These are phyloP conservation scores for Drosophila nebulosa DNA, from an alignment of 1,140 invertebrate genomes.

Conservation along the genomic window DNA sequence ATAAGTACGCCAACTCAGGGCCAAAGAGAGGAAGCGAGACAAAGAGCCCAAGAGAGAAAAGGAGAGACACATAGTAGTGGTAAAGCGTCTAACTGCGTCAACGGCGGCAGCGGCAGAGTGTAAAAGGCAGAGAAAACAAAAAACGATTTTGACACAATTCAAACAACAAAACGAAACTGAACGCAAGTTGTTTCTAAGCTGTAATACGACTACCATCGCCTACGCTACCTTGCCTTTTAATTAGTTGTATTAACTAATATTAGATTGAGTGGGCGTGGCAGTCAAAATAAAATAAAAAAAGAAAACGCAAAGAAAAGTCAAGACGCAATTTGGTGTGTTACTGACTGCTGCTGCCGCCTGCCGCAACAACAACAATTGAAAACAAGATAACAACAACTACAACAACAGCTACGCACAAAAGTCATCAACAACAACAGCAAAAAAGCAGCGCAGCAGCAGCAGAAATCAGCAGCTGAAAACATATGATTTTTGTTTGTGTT, in stretches of 20 bases:
- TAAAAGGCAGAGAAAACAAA: slow-evolving; percentile 34
- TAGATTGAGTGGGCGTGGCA: slow-evolving; percentile 49
- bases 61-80: slow-evolving; percentile 1
- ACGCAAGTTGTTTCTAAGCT: slow-evolving; percentile 55
- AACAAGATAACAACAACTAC: slow-evolving; percentile 46
- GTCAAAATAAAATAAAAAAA: slow-evolving; percentile 14
- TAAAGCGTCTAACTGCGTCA: slow-evolving; percentile 18
- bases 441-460: slow-evolving; percentile 1
- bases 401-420: slow-evolving; percentile 16
- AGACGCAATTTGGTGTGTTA: slow-evolving; percentile 63
- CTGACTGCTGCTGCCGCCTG: slow-evolving; percentile 57
- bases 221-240: neutral
- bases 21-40: neutral
- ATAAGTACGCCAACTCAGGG: slow-evolving; percentile 9
- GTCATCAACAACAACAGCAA: slow-evolving; percentile 29
- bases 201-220: neutral
- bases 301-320: slow-evolving; percentile 17
- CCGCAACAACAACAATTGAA: slow-evolving; percentile 38
- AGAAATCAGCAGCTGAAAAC: slow-evolving; percentile 68
- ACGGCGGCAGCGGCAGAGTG: slow-evolving; percentile 36
- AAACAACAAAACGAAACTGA: slow-evolving; percentile 53
- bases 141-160: slow-evolving; percentile 57
- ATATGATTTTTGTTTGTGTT: slow-evolving; percentile 80
- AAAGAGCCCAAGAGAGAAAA: slow-evolving; percentile 2
- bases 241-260: neutral